Conservation (phyloP, 2,888 invertebrate genomes). For the Aspidiotus destructor region DNA sequence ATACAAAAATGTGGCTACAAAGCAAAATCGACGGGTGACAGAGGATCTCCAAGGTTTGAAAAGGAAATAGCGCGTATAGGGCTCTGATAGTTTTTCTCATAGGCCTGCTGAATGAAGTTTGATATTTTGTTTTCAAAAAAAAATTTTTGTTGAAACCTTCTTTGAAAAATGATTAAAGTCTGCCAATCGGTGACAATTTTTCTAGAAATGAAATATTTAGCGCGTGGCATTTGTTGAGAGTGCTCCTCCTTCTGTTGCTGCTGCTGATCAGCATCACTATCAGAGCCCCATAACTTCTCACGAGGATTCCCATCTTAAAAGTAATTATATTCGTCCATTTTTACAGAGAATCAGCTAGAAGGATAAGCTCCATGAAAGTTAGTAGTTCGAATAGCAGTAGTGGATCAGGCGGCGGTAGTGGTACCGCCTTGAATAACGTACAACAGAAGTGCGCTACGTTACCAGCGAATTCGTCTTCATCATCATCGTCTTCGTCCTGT, state of each 20-base stretch:
- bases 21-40: constrained; percentile 60
- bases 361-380: constrained; percentile 57
- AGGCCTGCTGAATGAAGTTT: background rate
- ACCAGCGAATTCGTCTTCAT: constrained; percentile 44
- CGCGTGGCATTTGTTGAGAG: no score
- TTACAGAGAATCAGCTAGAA: constrained; percentile 63
- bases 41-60: constrained; percentile 63
- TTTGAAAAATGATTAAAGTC: background rate
- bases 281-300: background rate
- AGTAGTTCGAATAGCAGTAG: constrained; percentile 43
- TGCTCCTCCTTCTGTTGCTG: no score
- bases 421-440: constrained; percentile 43
- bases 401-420: background rate
- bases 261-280: no score
- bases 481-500: constrained; percentile 22
- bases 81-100: background rate
- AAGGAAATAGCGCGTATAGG: background rate
- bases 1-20: constrained; percentile 89
- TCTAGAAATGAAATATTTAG: no score
- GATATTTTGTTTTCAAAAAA: background rate
- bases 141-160: background rate
- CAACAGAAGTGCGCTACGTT: constrained; percentile 79
- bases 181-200: no score
- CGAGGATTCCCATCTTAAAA: background rate
- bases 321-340: background rate